Percentiles rank a stretch among this genome's conserved stretches.
These are phyloP conservation scores for Zelleria hepariella DNA, from an alignment of 2,888 invertebrate genomes.

Conservation along the genomic window DNA sequence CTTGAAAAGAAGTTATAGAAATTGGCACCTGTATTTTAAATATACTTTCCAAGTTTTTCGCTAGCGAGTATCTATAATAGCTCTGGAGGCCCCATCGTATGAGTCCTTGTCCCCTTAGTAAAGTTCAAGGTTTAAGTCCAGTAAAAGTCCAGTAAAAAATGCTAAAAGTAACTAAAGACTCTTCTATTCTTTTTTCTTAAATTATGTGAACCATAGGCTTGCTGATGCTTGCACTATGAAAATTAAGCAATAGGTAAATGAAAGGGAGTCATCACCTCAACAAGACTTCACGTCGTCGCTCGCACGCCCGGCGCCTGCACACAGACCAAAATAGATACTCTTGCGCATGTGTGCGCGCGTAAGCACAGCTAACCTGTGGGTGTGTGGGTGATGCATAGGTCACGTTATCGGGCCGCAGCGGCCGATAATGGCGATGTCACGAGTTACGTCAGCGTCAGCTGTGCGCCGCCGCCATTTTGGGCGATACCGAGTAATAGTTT, in stretches of 20 bases:
- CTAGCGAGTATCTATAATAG: too few relatives aligned
- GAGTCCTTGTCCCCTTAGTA: too few relatives aligned
- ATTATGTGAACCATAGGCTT: too few relatives aligned
- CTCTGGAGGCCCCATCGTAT: too few relatives aligned
- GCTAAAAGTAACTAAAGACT: not conserved
- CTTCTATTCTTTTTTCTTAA: too few relatives aligned
- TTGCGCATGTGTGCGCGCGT: constrained; percentile 1
- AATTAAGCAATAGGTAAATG: not conserved
- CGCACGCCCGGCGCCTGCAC: not conserved
- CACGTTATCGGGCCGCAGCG: constrained; percentile 15
- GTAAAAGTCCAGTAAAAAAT: too few relatives aligned
- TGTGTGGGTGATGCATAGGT: constrained; percentile 14
- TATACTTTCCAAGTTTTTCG: too few relatives aligned
- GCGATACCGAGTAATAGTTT: not conserved
- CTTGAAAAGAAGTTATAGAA: too few relatives aligned
- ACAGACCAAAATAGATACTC: constrained; percentile 1
- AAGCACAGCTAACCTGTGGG: constrained; percentile 7
- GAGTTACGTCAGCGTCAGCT: constrained; percentile 35
- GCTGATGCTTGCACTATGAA: not conserved
- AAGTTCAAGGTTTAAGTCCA: too few relatives aligned
- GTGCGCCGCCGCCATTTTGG: constrained; percentile 11
- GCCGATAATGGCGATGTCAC: constrained; percentile 14
- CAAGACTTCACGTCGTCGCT: not conserved
- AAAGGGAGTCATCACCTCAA: not conserved
- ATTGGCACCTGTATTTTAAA: too few relatives aligned